A percentile compares a stretch with the other conserved stretches of the same genome.
These are phyloP conservation scores for Exaiptasia diaphana DNA, from an alignment of 64 coral and sea anemone species.

Conservation along the genomic window DNA sequence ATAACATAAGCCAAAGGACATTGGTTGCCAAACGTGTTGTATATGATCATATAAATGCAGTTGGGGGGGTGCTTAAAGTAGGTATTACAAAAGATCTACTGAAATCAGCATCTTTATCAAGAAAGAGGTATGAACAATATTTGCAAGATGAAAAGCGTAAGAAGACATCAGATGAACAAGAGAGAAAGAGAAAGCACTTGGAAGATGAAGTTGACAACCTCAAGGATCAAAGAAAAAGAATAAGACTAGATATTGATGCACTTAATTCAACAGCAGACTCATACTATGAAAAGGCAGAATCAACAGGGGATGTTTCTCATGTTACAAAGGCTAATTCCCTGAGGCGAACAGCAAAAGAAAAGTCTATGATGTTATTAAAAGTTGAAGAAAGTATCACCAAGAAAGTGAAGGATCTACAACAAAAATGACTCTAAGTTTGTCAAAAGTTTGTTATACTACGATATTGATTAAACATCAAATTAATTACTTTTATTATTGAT, in stretches of 20 bases:
- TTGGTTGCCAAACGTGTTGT: background rate
- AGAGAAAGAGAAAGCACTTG: slow-evolving; percentile 40
- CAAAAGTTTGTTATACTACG: too few species aligned
- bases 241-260: slow-evolving; percentile 51
- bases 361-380: slow-evolving; percentile 30
- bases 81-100: slow-evolving; percentile 5
- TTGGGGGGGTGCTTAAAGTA: slow-evolving; percentile 17
- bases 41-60: background rate
- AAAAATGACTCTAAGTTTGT: slow-evolving; percentile 42
- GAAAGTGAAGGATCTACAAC: slow-evolving; percentile 35
- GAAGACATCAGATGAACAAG: slow-evolving; percentile 13
- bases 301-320: slow-evolving; percentile 47
- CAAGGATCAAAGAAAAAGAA: slow-evolving; percentile 46
- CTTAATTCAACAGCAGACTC: slow-evolving; percentile 49
- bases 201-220: slow-evolving; percentile 51
- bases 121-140: slow-evolving; percentile 13
- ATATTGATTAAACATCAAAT: too few species aligned
- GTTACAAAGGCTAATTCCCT: slow-evolving; percentile 53
- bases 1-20: slow-evolving; percentile 23
- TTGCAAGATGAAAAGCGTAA: slow-evolving; percentile 29
- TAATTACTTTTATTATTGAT: too few species aligned
- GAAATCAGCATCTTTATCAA: background rate
- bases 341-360: slow-evolving; percentile 30
- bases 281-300: slow-evolving; percentile 41
- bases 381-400: slow-evolving; percentile 12